Evolutionary conservation across 2,888 invertebrate species (phyloP).

Genomic region (Bedellia somnulentella): DNA sequence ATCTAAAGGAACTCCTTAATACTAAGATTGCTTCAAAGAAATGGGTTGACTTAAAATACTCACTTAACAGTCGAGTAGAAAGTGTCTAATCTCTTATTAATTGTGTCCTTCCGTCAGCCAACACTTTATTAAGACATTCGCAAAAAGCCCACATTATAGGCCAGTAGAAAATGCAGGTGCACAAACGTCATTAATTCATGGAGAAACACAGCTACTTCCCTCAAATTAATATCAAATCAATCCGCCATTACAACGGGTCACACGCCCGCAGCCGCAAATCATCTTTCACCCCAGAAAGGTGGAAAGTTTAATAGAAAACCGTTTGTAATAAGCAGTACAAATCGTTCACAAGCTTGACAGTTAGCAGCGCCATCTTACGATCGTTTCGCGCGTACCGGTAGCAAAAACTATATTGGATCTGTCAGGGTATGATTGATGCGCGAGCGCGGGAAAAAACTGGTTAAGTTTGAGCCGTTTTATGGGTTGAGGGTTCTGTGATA

Average conservation of each 20-base stretch:
- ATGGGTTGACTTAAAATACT: no score
- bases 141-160: no score
- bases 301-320: conserved; percentile 58
- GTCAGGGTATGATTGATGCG: conserved; percentile 57
- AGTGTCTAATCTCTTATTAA: no score
- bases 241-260: conserved; percentile 51
- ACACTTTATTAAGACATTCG: conserved; percentile 3
- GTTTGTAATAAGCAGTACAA: conserved; percentile 46
- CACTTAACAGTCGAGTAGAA: no score
- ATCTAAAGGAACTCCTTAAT: no score
- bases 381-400: conserved; percentile 17
- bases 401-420: conserved; percentile 58
- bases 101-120: neutral
- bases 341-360: conserved; percentile 42
- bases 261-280: conserved; percentile 51
- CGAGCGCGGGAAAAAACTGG: conserved; percentile 35
- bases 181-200: conserved; percentile 16
- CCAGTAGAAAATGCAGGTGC: conserved; percentile 1
- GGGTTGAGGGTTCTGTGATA: no score
- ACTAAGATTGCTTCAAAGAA: no score
- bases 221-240: conserved; percentile 58
- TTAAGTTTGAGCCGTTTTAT: no score
- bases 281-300: conserved; percentile 54
- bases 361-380: conserved; percentile 31
- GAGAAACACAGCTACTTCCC: conserved; percentile 33